Evolutionary conservation across 2,113 vertebrate species (phyloP), one percentile per base, ranked within the genome.

Genomic region (Melanerpes formicivorus): DNA sequence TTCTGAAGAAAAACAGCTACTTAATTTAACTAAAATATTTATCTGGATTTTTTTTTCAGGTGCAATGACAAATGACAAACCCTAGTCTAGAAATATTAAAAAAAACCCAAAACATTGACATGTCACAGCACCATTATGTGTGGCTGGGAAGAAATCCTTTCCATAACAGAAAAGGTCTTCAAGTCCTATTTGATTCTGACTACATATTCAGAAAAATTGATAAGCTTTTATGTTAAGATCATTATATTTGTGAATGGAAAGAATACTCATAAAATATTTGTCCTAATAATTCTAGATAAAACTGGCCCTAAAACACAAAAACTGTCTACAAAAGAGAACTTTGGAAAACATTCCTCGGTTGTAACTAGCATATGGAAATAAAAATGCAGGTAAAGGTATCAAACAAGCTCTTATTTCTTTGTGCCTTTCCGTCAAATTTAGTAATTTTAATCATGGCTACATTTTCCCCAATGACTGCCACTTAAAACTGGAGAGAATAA

Each of bases 121-220:
- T 30, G n/a, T 72, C 23, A 40, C 17, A 72, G 10, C 6, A 56
- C 4, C 27, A 60, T 11, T 64, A 40, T 34, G 3, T 40, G 3
- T 26, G 26, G 18, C 32, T 37, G 84, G 73, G 34, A 71, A 55
- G 7, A 78, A 14, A 80, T 3, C 5, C 15, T 67, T 81, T 71
- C 26, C 9, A 5, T 59, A 40, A 74, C 4, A 73, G 69, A 71
- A 87, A 88, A 78, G 3, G 26, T 65, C 9, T 58, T 69, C 37
- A 77, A 74, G 21, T 1, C 6, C 54, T 62, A 81, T 91, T 82
- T 58, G 32, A 22, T 54, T 67, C 48, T 59, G 59, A 50, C 50
- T 7, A 8, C 23, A 80, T 11, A 46, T 75, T 80, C 0, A 0
- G 21, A 21, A 77, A 80, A 29, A 40, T 0, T 66, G 4, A 29